Evolutionary conservation across 2,888 invertebrate genomes (phyloP).

Genomic region (Cryptosula pallasiana): DNA sequence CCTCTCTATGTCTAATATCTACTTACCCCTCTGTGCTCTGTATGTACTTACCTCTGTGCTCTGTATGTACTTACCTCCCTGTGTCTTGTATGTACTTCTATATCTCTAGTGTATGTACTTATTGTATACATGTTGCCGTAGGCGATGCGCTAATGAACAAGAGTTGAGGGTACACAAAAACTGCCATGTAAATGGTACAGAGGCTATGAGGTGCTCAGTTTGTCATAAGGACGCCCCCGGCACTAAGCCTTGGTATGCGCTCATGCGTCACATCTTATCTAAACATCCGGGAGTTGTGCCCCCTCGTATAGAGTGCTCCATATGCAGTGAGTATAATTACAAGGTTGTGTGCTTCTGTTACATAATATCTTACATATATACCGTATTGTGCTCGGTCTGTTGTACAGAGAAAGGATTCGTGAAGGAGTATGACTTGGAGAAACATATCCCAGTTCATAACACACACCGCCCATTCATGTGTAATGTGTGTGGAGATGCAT

Average conservation of each 20-base stretch:
- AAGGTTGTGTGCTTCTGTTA: not conserved
- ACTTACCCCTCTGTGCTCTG: too few species aligned
- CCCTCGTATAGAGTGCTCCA: constrained; percentile 13
- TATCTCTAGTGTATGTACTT: too few species aligned
- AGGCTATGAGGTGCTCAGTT: constrained; percentile 17
- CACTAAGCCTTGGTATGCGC: constrained; percentile 19
- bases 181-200: constrained; percentile 21
- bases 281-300: constrained; percentile 21
- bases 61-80: not conserved
- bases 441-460: constrained; percentile 2
- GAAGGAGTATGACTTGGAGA: constrained; percentile 17
- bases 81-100: too few species aligned
- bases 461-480: constrained; percentile 17
- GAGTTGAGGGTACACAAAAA: constrained; percentile 15
- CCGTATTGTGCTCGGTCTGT: not conserved
- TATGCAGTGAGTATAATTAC: constrained; percentile 8
- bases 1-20: too few species aligned
- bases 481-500: constrained; percentile 21
- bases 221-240: constrained; percentile 20
- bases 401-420: constrained; percentile 16
- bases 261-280: constrained; percentile 17
- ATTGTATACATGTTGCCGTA: too few species aligned
- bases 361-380: not conserved
- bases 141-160: constrained; percentile 22
- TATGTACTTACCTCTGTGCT: constrained; percentile 8